phyloP scores from a whole-genome alignment of 37 sponge, comb jelly and placozoan species.

The Beroe ovata region DNA sequence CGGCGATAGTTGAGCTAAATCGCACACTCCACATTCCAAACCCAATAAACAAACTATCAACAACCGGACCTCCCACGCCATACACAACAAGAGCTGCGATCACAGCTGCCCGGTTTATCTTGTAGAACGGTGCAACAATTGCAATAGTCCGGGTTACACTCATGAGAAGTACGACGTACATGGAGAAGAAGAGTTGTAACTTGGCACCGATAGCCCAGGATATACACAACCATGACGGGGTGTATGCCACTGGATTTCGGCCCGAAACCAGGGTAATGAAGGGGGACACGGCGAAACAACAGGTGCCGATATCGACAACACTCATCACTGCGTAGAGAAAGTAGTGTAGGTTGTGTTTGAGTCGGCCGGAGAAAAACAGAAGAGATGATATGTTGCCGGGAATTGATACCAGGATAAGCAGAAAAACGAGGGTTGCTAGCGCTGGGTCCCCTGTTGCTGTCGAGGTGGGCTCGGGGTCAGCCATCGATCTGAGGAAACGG shows the following conservation, averaged over 20 bases:
- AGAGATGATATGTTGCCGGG: background rate
- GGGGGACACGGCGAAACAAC: background rate
- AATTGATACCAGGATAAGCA: background rate
- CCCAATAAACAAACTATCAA: background rate
- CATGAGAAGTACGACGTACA: background rate
- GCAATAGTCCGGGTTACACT: background rate
- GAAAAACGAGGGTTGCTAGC: background rate
- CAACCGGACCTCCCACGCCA: background rate
- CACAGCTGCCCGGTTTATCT: background rate
- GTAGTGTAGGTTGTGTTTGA: background rate
- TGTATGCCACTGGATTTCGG: background rate
- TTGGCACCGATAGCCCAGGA: background rate
- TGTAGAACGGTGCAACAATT: background rate
- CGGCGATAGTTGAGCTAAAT: background rate
- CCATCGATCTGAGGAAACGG: too few species aligned
- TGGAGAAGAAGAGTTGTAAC: background rate
- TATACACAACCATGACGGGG: background rate
- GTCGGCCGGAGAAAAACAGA: background rate
- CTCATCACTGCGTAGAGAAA: background rate
- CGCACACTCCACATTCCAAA: background rate
- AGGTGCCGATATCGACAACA: background rate
- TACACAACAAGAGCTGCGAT: background rate
- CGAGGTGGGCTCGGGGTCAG: too few species aligned
- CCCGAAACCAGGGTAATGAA: background rate
- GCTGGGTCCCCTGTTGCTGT: too few species aligned